Conservation (phyloP, 2,888 invertebrate species). For the Chirona hameri region DNA sequence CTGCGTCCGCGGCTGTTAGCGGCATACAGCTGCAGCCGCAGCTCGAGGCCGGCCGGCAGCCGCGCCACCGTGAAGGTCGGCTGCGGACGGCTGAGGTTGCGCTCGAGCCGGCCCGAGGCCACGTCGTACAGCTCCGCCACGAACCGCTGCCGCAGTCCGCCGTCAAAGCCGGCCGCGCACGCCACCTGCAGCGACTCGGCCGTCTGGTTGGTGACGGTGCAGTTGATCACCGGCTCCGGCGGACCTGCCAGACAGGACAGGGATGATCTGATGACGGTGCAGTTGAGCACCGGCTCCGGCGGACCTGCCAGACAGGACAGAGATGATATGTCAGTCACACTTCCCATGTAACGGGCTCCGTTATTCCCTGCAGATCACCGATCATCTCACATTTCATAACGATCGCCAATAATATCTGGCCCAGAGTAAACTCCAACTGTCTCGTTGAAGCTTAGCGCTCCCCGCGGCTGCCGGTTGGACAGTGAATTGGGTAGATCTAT, state of each 20-base stretch:
- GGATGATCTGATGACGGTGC: not conserved
- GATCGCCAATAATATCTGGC: too few species aligned
- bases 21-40: not conserved
- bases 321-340: too few species aligned
- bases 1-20: not conserved
- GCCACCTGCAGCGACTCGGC: slow-evolving; percentile 27
- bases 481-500: too few species aligned
- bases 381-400: too few species aligned
- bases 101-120: slow-evolving; percentile 1
- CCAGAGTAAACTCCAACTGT: too few species aligned
- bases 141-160: slow-evolving; percentile 34
- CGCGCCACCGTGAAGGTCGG: not conserved
- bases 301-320: slow-evolving; percentile 4
- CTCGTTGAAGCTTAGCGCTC: too few species aligned
- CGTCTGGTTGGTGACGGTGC: slow-evolving; percentile 33
- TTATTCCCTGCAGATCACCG: too few species aligned
- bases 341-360: too few species aligned
- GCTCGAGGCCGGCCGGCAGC: slow-evolving; percentile 11
- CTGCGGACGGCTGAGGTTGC: not conserved
- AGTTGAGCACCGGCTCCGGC: slow-evolving; percentile 31
- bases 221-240: slow-evolving; percentile 31
- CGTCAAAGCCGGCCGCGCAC: slow-evolving; percentile 33
- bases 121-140: slow-evolving; percentile 31
- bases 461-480: too few species aligned
- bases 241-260: slow-evolving; percentile 4